A percentile compares a stretch with the other conserved stretches of the same genome.
These are phyloP conservation scores for Austrofundulus limnaeus DNA, from an alignment of 2,113 vertebrate genomes.

Conservation along the genomic window DNA sequence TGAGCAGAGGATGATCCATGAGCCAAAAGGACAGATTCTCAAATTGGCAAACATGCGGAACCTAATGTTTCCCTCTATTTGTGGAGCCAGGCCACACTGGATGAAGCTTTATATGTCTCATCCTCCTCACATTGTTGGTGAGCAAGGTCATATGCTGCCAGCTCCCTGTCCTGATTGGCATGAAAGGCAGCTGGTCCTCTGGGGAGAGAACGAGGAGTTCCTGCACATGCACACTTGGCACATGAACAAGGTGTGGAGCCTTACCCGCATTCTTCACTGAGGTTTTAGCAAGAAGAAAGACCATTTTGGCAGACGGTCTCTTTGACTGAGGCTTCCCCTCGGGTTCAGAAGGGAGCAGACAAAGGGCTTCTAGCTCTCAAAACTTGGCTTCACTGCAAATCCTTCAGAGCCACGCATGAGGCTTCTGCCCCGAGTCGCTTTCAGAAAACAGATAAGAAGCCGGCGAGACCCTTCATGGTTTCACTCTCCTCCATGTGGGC, in stretches of 20 bases:
- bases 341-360: conserved; percentile 68
- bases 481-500: conserved; percentile 45
- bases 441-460: conserved; percentile 59
- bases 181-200: conserved; percentile 48
- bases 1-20: conserved; percentile 34
- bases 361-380: conserved; percentile 65
- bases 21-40: conserved; percentile 37
- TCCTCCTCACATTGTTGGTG: conserved; percentile 60
- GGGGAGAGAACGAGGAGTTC: conserved; percentile 62
- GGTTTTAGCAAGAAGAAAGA: conserved; percentile 67
- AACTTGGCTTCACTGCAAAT: conserved; percentile 64
- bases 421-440: conserved; percentile 43
- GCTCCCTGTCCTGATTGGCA: conserved; percentile 66
- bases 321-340: conserved; percentile 58
- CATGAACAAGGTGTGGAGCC: conserved; percentile 61
- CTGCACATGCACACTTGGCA: conserved; percentile 71
- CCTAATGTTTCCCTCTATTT: conserved; percentile 15
- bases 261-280: conserved; percentile 65
- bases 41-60: conserved; percentile 34
- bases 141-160: conserved; percentile 67
- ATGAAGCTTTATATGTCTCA: conserved; percentile 52
- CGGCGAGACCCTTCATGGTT: conserved; percentile 42
- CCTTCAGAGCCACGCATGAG: conserved; percentile 52
- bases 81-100: conserved; percentile 40
- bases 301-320: conserved; percentile 61